Evolutionary conservation across 2,113 vertebrate genomes (phyloP).

Genomic region (Saguinus midas): DNA sequence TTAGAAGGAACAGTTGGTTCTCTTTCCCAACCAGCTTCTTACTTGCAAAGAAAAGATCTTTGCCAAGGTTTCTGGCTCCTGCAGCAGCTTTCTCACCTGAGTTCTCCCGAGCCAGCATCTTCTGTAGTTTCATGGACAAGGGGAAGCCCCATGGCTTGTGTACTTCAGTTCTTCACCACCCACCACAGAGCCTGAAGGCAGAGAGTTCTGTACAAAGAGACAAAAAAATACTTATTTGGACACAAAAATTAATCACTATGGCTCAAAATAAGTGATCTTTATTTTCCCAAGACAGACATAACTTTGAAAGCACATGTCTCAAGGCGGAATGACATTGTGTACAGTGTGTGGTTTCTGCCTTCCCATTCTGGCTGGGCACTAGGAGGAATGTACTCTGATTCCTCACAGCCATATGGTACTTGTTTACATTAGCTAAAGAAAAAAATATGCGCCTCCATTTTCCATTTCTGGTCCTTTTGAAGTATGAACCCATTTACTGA

Average conservation of each 20-base stretch:
- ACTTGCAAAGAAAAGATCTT: background rate
- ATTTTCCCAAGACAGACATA: constrained; percentile 10
- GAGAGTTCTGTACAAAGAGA: background rate
- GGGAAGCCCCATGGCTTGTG: background rate
- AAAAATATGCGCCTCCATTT: background rate
- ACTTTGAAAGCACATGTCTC: background rate
- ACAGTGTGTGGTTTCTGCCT: background rate
- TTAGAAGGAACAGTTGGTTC: background rate
- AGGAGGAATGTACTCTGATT: background rate
- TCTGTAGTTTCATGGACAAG: background rate
- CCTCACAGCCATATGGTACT: background rate
- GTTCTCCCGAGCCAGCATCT: background rate
- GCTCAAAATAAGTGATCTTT: background rate
- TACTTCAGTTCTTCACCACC: background rate
- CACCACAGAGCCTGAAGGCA: background rate
- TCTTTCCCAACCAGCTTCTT: background rate
- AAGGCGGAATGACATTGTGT: background rate
- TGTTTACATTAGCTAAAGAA: background rate
- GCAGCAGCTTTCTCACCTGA: background rate
- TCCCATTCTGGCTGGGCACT: background rate
- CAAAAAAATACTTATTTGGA: background rate
- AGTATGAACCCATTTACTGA: background rate
- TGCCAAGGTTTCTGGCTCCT: background rate
- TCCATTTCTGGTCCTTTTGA: background rate
- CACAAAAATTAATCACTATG: background rate